phyloP scores from a whole-genome alignment of 92 coral and sea anemone species.

The Phenganax marumi region DNA sequence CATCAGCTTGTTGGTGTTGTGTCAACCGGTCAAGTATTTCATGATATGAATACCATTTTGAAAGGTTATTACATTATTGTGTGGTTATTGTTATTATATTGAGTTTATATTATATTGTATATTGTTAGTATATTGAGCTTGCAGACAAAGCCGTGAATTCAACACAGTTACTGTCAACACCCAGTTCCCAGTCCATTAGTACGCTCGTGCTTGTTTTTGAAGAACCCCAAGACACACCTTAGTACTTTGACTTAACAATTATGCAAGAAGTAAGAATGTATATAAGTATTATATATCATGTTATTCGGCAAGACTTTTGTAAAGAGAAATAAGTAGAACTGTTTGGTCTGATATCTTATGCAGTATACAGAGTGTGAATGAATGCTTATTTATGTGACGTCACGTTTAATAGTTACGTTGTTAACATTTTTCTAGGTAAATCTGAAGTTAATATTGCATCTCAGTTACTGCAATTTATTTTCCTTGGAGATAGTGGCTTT shows the following conservation, averaged over 20 bases:
- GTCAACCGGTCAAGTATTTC: conserved; percentile 17
- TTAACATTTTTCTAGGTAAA: neutral
- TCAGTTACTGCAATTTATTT: conserved; percentile 27
- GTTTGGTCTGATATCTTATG: neutral
- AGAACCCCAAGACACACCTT: no score
- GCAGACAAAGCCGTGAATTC: no score
- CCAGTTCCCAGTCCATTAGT: no score
- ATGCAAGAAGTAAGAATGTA: neutral
- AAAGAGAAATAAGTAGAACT: neutral
- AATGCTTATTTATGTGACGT: no score
- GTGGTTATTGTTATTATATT: neutral
- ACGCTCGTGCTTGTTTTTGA: no score
- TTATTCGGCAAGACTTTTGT: neutral
- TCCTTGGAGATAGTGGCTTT: conserved; percentile 21
- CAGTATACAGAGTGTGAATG: neutral
- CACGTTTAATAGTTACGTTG: neutral
- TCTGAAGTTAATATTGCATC: neutral
- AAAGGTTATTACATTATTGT: neutral
- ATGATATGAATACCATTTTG: conserved; percentile 37
- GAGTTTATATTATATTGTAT: neutral
- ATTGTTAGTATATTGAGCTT: neutral
- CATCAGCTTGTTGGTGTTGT: conserved; percentile 20
- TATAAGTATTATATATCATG: neutral
- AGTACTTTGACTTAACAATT: no score
- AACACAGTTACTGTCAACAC: no score